Evolutionary conservation across 2,888 invertebrate species (phyloP).

Genomic region (Dascillus cervinus): DNA sequence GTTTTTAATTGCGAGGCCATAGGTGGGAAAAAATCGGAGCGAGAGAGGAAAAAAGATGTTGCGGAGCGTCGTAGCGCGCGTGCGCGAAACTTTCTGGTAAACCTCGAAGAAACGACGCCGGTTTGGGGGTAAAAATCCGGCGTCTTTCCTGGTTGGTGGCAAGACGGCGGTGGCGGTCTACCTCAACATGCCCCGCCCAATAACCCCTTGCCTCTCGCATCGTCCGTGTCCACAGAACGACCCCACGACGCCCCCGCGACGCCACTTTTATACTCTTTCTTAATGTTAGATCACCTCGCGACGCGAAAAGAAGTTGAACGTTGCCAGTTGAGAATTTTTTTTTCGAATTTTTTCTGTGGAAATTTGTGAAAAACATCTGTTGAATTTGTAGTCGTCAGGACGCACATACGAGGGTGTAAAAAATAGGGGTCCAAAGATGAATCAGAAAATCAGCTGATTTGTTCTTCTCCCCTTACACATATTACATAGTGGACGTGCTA

Average conservation of each 20-base stretch:
- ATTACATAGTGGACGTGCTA: too few species aligned
- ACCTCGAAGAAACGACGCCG: slow-evolving; percentile 47
- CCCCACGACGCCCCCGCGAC: slow-evolving; percentile 28
- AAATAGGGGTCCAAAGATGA: too few species aligned
- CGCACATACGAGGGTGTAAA: too few species aligned
- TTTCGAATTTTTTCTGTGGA: too few species aligned
- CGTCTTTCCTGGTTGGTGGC: slow-evolving; percentile 47
- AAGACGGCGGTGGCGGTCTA: slow-evolving; percentile 45
- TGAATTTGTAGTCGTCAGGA: too few species aligned
- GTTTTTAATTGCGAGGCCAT: too few species aligned
- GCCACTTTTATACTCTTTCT: slow-evolving; percentile 42
- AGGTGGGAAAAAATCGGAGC: too few species aligned
- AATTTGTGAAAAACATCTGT: too few species aligned
- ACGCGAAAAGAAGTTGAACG: slow-evolving; percentile 39
- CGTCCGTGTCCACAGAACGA: slow-evolving; percentile 21
- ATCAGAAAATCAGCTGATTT: slow-evolving; percentile 38
- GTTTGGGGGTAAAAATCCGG: slow-evolving; percentile 47
- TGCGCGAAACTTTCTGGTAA: slow-evolving; percentile 41
- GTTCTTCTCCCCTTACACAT: too few species aligned
- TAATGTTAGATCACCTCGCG: slow-evolving; percentile 42
- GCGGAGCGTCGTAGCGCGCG: slow-evolving; percentile 38
- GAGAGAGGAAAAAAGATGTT: slow-evolving; percentile 37
- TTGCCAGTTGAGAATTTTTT: slow-evolving; percentile 5
- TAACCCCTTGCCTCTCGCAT: slow-evolving; percentile 31
- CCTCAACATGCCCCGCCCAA: slow-evolving; percentile 46